Base-by-base conservation (phyloP, 2,888 invertebrate genomes). In the Cosmia pyralina region DNA sequence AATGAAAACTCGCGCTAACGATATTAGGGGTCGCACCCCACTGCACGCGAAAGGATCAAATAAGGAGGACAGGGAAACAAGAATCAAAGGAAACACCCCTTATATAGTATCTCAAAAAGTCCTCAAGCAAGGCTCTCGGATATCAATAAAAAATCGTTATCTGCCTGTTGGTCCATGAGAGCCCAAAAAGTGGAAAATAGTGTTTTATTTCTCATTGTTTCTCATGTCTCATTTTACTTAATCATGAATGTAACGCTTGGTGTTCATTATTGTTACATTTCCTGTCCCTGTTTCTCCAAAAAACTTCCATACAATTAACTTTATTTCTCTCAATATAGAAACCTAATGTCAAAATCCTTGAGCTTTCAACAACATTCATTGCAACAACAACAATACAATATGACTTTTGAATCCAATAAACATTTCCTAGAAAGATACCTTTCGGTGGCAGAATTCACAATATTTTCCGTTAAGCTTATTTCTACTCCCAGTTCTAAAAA, bases 1-100 rank as follows among this genome's bases (percentile, higher is more conserved):
- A 93, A 93, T 92, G 92, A 93, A 93, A 93, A 91, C 90, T 88
- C 86, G 10, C 84, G 88, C 91, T 90, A 90, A 92, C 91, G 91
- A 88, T 89, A 90, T 91, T 90, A 88, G 72, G 72, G 74, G 75
- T 73, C 38, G 72, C 68, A 74, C 48, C 58, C 65, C 77, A 87
- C 72, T 84, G 82, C 55, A 44, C 52, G 71, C 75, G 74, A 69
- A 67, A 53, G 22, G 22, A 15, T 4, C 19, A 17, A 10, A 10
- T n/a, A 34, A 10, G 15, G 4, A 17, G 3, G 17, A 7, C 34
- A 50, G 46, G 66, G 7, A 41, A 52, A 22, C 19, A 15, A 19
- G 1, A 19, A 28, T 44, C 28, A n/a, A 59, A 52, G 5, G 41
- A 52, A 55, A 22, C 15, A 19, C 5, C 22, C 15, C 46, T 19